phyloP scores from a whole-genome alignment of 1,140 invertebrate species.

The Riptortus pedestris region DNA sequence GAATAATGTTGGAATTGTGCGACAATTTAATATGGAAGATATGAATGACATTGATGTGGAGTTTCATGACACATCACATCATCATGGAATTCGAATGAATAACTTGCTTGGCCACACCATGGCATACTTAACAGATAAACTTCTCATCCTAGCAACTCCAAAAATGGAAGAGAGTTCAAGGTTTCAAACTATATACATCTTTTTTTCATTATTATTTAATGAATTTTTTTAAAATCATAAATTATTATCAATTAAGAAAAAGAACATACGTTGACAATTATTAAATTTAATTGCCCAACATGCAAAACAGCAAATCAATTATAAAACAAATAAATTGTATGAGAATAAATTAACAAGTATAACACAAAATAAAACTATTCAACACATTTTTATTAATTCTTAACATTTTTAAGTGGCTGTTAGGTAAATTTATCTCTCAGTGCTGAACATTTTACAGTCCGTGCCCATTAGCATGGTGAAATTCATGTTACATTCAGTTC shows the following conservation, averaged over 20 bases:
- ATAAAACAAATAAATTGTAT: too few relatives aligned
- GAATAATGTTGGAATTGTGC: constrained; percentile 75
- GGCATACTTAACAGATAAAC: constrained; percentile 68
- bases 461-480: too few relatives aligned
- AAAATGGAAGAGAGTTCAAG: constrained; percentile 44
- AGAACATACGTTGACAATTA: too few relatives aligned
- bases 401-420: too few relatives aligned
- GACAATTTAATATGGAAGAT: constrained; percentile 56
- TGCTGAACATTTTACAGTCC: too few relatives aligned
- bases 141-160: constrained; percentile 67
- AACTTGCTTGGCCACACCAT: constrained; percentile 73
- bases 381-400: too few relatives aligned
- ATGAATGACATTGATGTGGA: constrained; percentile 83
- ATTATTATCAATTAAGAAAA: constrained; percentile 5
- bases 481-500: too few relatives aligned
- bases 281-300: too few relatives aligned
- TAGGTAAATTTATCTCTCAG: too few relatives aligned
- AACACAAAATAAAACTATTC: too few relatives aligned
- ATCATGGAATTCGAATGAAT: constrained; percentile 79
- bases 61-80: constrained; percentile 82
- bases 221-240: constrained; percentile 6
- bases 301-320: too few relatives aligned
- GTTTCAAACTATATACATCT: constrained; percentile 34
- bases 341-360: too few relatives aligned
- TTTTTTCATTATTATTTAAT: constrained; percentile 37